Evolutionary conservation across 2,888 invertebrate genomes (phyloP).

Genomic region (Lochmaea capreae): DNA sequence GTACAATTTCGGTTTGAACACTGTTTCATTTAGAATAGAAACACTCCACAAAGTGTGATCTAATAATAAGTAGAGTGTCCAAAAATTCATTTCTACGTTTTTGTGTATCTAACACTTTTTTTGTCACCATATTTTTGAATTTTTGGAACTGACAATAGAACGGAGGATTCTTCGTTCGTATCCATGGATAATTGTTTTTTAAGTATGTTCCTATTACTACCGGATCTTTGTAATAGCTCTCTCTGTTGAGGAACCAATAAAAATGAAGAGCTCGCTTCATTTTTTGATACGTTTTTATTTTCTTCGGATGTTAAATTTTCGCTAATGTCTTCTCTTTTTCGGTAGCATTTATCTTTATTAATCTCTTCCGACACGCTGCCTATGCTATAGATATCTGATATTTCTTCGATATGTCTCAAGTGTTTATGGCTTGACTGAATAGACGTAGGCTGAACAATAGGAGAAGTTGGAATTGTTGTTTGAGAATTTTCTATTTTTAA

Average conservation of each 20-base stretch:
- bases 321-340: slow-evolving; percentile 36
- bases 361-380: slow-evolving; percentile 57
- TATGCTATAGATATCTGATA: slow-evolving; percentile 63
- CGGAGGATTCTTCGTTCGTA: slow-evolving; percentile 68
- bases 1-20: too few relatives aligned
- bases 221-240: slow-evolving; percentile 61
- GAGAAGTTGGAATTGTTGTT: slow-evolving; percentile 41
- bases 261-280: slow-evolving; percentile 37
- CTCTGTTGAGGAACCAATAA: slow-evolving; percentile 58
- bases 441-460: slow-evolving; percentile 53
- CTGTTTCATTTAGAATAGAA: too few relatives aligned
- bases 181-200: slow-evolving; percentile 69
- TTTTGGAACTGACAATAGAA: slow-evolving; percentile 56
- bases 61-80: not conserved
- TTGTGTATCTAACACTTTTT: slow-evolving; percentile 7
- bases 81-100: slow-evolving; percentile 15
- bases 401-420: slow-evolving; percentile 53
- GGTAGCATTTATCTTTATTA: slow-evolving; percentile 51
- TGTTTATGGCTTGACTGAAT: slow-evolving; percentile 59
- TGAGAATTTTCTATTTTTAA: slow-evolving; percentile 58
- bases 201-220: slow-evolving; percentile 71
- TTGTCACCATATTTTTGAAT: slow-evolving; percentile 47
- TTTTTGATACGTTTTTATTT: slow-evolving; percentile 55
- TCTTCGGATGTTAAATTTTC: slow-evolving; percentile 48
- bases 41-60: too few relatives aligned